These are phyloP conservation scores for Drosophila silvestris DNA, from an alignment of 2,888 invertebrate species.

Conservation along the genomic window DNA sequence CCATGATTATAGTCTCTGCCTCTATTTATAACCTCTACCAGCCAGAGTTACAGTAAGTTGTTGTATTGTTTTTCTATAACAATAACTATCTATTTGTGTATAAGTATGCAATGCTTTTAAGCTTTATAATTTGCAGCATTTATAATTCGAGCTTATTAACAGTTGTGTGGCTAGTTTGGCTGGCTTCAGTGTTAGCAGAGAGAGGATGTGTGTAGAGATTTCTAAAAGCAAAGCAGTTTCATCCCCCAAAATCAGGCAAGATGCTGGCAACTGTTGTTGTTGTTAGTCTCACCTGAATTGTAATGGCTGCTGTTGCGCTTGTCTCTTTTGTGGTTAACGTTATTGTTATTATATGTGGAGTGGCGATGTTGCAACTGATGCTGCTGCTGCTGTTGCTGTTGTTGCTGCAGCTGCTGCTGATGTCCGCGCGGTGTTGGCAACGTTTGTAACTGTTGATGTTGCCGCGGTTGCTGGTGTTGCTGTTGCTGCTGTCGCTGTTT, in stretches of 20 bases:
- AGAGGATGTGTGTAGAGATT: no score
- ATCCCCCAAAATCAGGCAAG: background rate
- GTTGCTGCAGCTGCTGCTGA: constrained; percentile 46
- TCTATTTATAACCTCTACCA: background rate
- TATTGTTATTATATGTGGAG: constrained; percentile 77
- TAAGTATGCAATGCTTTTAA: background rate
- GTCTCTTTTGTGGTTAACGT: constrained; percentile 70
- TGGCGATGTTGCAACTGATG: constrained; percentile 60
- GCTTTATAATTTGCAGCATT: background rate
- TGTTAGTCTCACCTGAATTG: constrained; percentile 82
- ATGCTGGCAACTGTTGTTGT: background rate
- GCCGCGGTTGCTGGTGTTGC: constrained; percentile 53
- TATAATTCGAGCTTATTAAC: background rate
- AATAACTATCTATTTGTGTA: background rate
- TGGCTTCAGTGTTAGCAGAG: background rate
- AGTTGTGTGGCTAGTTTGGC: background rate
- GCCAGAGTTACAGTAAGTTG: background rate
- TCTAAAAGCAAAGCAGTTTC: background rate
- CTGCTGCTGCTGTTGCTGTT: constrained; percentile 48
- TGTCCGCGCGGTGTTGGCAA: constrained; percentile 64
- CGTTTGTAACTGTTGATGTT: constrained; percentile 61
- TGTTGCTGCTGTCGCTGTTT: constrained; percentile 66
- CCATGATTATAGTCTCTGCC: background rate
- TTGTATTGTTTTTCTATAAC: background rate
- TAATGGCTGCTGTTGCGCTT: constrained; percentile 83